These are phyloP conservation scores for Xanthostigma xanthostigma DNA, from an alignment of 2,888 invertebrate species.

Conservation along the genomic window DNA sequence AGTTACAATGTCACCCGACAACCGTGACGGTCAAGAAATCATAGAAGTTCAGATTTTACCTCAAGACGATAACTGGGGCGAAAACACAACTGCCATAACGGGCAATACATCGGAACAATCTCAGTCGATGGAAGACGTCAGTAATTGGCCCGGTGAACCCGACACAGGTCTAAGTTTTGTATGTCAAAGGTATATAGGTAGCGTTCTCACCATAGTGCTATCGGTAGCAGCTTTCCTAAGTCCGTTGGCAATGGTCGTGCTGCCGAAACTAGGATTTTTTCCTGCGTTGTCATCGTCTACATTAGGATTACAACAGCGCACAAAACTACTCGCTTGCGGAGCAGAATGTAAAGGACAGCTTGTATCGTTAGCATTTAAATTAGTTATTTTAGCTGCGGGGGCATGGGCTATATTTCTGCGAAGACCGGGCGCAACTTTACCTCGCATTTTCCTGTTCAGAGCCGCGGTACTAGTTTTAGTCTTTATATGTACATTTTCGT, in stretches of 20 bases:
- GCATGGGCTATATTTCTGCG: conserved; percentile 87
- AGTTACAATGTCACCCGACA: conserved; percentile 66
- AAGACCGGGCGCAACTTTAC: conserved; percentile 72
- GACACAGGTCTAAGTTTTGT: conserved; percentile 56
- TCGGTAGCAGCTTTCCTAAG: conserved; percentile 77
- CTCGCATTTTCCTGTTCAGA: conserved; percentile 80
- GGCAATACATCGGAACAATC: conserved; percentile 94
- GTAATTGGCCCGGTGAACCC: conserved; percentile 61
- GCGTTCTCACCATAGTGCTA: conserved; percentile 62
- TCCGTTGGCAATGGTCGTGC: conserved; percentile 86
- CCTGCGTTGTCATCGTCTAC: conserved; percentile 53
- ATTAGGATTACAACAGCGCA: conserved; percentile 51
- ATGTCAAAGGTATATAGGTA: conserved; percentile 73
- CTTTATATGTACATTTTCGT: conserved; percentile 85
- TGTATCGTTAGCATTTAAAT: conserved; percentile 80
- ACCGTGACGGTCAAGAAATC: conserved; percentile 73
- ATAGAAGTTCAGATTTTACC: conserved; percentile 93
- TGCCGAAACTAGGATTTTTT: conserved; percentile 81
- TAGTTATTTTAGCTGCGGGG: conserved; percentile 75
- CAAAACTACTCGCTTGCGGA: conserved; percentile 65
- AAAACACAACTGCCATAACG: conserved; percentile 92
- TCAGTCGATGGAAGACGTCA: conserved; percentile 82
- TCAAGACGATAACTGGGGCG: conserved; percentile 98
- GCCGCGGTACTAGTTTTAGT: conserved; percentile 79
- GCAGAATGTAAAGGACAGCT: conserved; percentile 90